A percentile compares a stretch with the other conserved stretches of the same genome.
Conservation (phyloP, 2,888 invertebrate genomes). For the Prionchulus punctatus region DNA sequence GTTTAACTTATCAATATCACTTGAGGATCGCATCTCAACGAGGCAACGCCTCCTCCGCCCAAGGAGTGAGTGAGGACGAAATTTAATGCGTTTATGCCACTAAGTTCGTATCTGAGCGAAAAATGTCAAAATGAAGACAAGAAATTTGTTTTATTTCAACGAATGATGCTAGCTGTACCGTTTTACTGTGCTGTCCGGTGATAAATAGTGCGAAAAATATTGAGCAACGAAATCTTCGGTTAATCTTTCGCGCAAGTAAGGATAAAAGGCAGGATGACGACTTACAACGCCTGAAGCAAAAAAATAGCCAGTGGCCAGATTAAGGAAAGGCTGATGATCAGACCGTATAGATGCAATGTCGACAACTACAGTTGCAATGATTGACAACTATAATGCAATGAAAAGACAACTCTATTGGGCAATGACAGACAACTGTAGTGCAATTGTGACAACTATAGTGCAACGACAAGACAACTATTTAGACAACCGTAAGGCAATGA, state of each 20-base stretch:
- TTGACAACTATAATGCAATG: too few relatives aligned
- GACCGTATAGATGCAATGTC: too few relatives aligned
- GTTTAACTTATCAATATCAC: constrained; percentile 19
- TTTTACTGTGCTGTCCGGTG: constrained; percentile 14
- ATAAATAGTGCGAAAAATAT: constrained; percentile 36
- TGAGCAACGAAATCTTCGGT: constrained; percentile 34
- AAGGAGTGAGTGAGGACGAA: constrained; percentile 37
- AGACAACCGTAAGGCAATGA: too few relatives aligned
- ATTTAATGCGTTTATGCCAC: constrained; percentile 38
- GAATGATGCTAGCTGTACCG: constrained; percentile 2
- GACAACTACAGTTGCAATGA: too few relatives aligned
- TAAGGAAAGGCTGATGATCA: too few relatives aligned
- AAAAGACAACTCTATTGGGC: too few relatives aligned
- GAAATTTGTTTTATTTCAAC: background rate
- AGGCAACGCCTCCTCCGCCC: constrained; percentile 41
- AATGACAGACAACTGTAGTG: too few relatives aligned
- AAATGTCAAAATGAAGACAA: background rate
- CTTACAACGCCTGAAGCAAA: constrained; percentile 35
- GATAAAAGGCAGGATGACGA: constrained; percentile 33
- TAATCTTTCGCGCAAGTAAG: constrained; percentile 34
- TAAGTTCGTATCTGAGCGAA: constrained; percentile 38
- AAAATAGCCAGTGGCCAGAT: background rate
- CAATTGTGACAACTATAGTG: too few relatives aligned
- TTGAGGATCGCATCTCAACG: constrained; percentile 39
- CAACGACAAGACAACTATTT: too few relatives aligned